Base-by-base conservation (phyloP, 2,113 vertebrate genomes). In the Pristiophorus japonicus region DNA sequence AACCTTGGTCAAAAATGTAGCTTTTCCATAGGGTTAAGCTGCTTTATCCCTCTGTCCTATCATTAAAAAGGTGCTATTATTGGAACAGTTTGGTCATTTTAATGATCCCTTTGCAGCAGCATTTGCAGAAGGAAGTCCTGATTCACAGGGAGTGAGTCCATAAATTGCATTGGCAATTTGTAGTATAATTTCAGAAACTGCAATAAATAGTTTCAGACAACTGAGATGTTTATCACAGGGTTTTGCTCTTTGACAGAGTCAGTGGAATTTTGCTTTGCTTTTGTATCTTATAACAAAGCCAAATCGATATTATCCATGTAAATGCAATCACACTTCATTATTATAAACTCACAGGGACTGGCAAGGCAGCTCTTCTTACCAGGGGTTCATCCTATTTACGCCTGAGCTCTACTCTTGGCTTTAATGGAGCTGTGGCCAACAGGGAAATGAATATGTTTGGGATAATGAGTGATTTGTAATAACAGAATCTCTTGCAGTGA, bases 301-400 rank as follows among this genome's bases (percentile, higher is more conserved):
- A 94, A n/a, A 73, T 94, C 42, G 12, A 94, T 51, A 70, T 94
- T 94, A 47, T 73, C 66, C 93, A 94, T 70, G 42, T 70, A 67
- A 94, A 94, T 94, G 93, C 66, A 1, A 67, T 94, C 66, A 70
- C 42, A 73, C 66, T 94, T 94, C 93, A 94, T 70, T 94, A 94
- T 47, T 94, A 45, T 47, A 73, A 70, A 47, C 93, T 70, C 65
- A 70, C 66, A 18, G 38, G 24, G 66, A 94, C 65, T 67, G 45
- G 66, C 65, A 51, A 27, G 8, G 65, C 27, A 70, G 8, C 45
- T 51, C 66, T 94, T 47, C 65, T 70, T 45, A 47, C 38, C 42
- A 47, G 65, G 22, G 92, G 92, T 94, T 94, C 93, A 94, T 70
- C 93, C 24, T 94, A 73, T 34, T 94, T 94, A 94, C 7, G 12